phyloP scores from a whole-genome alignment of 2,113 vertebrate genomes.

The Chionodraco myersi region DNA sequence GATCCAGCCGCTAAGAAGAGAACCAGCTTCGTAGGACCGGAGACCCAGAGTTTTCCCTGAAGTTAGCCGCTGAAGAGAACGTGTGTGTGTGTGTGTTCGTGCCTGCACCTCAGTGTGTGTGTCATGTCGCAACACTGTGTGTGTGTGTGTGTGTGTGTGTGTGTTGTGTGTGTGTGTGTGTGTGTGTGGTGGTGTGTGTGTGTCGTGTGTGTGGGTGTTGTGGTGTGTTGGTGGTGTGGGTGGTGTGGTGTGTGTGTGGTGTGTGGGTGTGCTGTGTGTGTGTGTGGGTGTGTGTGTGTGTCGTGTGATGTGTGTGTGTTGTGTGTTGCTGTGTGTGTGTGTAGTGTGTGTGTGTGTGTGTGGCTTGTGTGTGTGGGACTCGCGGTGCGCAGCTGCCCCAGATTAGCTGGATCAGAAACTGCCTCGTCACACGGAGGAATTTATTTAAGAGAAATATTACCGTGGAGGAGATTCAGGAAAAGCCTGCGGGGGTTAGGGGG shows the following conservation, averaged over 20 bases:
- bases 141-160: too few relatives aligned
- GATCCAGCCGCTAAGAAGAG: too few relatives aligned
- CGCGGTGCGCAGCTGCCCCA: not conserved
- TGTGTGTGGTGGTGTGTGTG: not conserved
- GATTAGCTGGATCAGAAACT: constrained; percentile 20
- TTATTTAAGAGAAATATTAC: not conserved
- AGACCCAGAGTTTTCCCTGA: too few relatives aligned
- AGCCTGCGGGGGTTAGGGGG: not conserved
- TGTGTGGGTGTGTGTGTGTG: not conserved
- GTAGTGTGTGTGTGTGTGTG: not conserved
- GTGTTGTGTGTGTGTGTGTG: not conserved
- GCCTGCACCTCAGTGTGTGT: too few relatives aligned
- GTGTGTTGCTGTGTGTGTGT: not conserved
- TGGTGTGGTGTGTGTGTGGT: not conserved
- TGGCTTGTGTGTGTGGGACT: not conserved
- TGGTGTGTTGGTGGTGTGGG: not conserved
- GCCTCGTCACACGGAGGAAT: not conserved
- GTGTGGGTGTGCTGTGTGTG: not conserved
- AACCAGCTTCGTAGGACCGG: too few relatives aligned
- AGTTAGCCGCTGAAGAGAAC: too few relatives aligned
- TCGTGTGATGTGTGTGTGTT: not conserved
- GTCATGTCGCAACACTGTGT: too few relatives aligned
- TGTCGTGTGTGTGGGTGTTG: not conserved
- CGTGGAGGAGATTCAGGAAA: not conserved
- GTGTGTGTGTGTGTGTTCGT: too few relatives aligned